Evolutionary conservation across 2,888 invertebrate genomes (phyloP).

Genomic region (Dioctria rufipes): DNA sequence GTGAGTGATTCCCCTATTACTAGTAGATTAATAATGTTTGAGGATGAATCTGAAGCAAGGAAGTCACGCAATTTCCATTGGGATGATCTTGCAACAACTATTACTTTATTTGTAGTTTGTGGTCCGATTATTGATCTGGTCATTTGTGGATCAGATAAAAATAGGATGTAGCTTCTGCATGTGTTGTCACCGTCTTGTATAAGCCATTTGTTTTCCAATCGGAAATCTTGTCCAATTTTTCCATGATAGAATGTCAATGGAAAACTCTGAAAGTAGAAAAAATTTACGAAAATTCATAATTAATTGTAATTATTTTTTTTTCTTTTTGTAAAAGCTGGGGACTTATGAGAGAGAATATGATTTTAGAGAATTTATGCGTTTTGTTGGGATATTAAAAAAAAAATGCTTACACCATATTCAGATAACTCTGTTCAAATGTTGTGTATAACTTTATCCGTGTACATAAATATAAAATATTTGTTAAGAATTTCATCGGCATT

Average conservation of each 20-base stretch:
- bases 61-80: constrained; percentile 85
- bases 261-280: constrained; percentile 62
- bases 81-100: constrained; percentile 79
- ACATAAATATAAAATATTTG: too few species aligned
- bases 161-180: constrained; percentile 79
- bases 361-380: too few species aligned
- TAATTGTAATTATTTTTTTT: too few species aligned
- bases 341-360: too few species aligned
- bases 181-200: constrained; percentile 66
- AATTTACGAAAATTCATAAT: too few species aligned
- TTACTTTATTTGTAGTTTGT: constrained; percentile 77
- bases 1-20: constrained; percentile 80
- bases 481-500: too few species aligned
- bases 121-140: constrained; percentile 75
- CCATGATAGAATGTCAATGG: constrained; percentile 78
- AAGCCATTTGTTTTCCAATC: constrained; percentile 70
- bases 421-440: too few species aligned
- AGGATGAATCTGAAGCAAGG: constrained; percentile 75
- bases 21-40: constrained; percentile 80
- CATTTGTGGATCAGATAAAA: constrained; percentile 77
- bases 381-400: too few species aligned
- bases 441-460: too few species aligned
- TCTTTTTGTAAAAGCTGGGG: too few species aligned
- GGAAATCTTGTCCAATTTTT: constrained; percentile 73
- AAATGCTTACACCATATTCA: too few species aligned